A percentile compares a stretch with the other conserved stretches of the same genome.
These are phyloP conservation scores for Danio aesculapii DNA, from an alignment of 2,797 vertebrate genomes.

Conservation along the genomic window DNA sequence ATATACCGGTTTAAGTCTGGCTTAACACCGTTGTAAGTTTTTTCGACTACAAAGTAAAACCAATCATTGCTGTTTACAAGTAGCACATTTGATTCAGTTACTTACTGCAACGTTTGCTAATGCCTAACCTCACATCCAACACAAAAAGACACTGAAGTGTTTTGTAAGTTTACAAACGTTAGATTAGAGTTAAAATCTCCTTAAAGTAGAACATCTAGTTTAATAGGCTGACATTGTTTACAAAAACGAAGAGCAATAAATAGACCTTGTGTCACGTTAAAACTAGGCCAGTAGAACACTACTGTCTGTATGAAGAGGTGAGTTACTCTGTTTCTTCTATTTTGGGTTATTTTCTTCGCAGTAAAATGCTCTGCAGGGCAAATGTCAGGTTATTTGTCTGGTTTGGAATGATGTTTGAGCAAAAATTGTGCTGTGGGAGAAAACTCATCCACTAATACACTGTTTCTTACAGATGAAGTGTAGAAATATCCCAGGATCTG, in stretches of 20 bases:
- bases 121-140: neutral
- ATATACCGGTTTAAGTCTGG: neutral
- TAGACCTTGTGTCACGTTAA: neutral
- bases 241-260: neutral
- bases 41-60: neutral
- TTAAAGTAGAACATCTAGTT: neutral
- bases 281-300: conserved; percentile 52
- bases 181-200: neutral
- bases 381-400: neutral
- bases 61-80: neutral
- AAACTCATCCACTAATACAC: neutral
- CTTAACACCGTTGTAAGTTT: neutral
- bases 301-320: conserved; percentile 20
- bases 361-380: neutral
- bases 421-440: neutral
- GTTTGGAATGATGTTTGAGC: neutral
- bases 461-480: neutral
- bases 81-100: neutral
- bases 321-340: neutral
- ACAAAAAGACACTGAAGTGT: neutral
- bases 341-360: too few species aligned
- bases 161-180: neutral
- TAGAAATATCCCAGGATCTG: neutral
- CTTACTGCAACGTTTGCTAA: neutral
- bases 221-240: neutral